These are phyloP conservation scores for Lobophora halterata DNA, from an alignment of 2,888 invertebrate species.

Conservation along the genomic window DNA sequence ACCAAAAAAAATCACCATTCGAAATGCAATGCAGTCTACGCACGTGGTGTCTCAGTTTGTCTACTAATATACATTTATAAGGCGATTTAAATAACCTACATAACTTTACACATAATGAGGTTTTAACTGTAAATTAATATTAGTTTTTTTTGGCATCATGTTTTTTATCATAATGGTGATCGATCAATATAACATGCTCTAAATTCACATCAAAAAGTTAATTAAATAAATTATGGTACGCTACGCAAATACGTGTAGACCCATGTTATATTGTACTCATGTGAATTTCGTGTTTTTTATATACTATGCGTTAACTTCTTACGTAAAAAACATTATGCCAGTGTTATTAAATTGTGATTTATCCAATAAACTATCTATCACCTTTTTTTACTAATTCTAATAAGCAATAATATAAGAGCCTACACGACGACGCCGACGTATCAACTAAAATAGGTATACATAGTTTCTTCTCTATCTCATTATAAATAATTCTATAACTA, in stretches of 20 bases:
- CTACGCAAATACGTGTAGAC: no score
- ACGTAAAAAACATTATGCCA: constrained; percentile 68
- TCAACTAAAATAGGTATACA: constrained; percentile 56
- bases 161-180: constrained; percentile 53
- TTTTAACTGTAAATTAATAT: constrained; percentile 53
- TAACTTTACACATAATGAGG: constrained; percentile 65
- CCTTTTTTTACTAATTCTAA: constrained; percentile 54
- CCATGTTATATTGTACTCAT: constrained; percentile 19
- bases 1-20: constrained; percentile 55
- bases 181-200: constrained; percentile 17
- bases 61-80: constrained; percentile 55
- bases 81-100: constrained; percentile 65
- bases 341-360: constrained; percentile 58
- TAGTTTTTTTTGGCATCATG: constrained; percentile 68
- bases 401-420: constrained; percentile 66
- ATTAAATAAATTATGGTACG: constrained; percentile 11
- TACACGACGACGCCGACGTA: constrained; percentile 44
- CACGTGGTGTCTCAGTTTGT: constrained; percentile 63
- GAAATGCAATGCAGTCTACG: constrained; percentile 76
- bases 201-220: constrained; percentile 12
- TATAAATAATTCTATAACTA: constrained; percentile 75
- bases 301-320: no score
- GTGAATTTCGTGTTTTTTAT: no score
- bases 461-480: constrained; percentile 58
- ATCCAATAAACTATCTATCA: constrained; percentile 54